Base-by-base conservation (phyloP, 2,797 vertebrate species). In the Adelosebastes latens region DNA sequence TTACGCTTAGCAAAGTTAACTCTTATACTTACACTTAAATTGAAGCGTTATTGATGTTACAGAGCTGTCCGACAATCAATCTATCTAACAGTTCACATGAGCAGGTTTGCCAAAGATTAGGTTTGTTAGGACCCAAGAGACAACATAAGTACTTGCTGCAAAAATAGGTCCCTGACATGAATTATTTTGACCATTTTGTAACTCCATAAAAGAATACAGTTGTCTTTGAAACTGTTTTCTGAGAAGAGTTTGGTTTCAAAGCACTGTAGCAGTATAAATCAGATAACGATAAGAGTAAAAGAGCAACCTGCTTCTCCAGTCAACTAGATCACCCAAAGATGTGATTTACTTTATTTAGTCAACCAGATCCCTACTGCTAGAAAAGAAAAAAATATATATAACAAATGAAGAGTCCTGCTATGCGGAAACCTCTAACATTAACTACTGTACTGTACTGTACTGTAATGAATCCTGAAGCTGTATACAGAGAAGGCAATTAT, bases 1-100 rank as follows among this genome's bases (percentile, higher is more conserved):
- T 42, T 46, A 16, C 42, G 1, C 42, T 0, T 18, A 2, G 42
- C 42, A 46, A 46, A 0, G 14, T 46, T 6, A 46, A 46, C 0
- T 46, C 42, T 46, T 46, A 16, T 18, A 18, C 42, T 46, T 46
- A 16, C 16, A 46, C 16, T 3, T 18, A 46, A 46, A 46, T 46
- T 46, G 42, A 46, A 46, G 42, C 16, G 16, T 46, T 18, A 46
- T 18, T 46, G 14, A 46, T 18, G 42, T 46, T 0, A 46, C 3
- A 46, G 42, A 46, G 42, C 42, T 46, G 42, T 46, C 42, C 16
- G 6, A 12, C 34, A 36, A 36, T 36, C 34, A 12, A 36, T 36
- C 34, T 36, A 36, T 59, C 56, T 11, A 31, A 46, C 42, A 46
- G 42, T 46, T 46, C 16, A 46, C 42, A 46, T 46, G 42, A 46